phyloP scores from a whole-genome alignment of 2,797 vertebrate genomes.

The Enteromius trimaculatus region DNA sequence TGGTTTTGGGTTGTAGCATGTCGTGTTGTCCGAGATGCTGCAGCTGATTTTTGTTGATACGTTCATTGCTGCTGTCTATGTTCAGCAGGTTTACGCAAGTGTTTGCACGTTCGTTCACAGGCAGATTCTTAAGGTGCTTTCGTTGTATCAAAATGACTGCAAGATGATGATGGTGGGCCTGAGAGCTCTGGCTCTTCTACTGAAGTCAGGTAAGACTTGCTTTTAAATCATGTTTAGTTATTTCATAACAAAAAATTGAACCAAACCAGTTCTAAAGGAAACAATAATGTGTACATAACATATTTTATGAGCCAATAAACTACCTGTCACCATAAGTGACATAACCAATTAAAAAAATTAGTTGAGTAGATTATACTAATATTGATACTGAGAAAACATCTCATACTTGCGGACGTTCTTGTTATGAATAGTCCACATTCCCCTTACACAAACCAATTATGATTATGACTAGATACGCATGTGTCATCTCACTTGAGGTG shows the following conservation, averaged over 20 bases:
- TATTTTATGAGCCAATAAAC: not conserved
- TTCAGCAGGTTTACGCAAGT: not conserved
- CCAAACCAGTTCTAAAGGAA: not conserved
- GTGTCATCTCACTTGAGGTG: not conserved
- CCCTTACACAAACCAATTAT: not conserved
- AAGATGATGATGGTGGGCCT: slow-evolving; percentile 81
- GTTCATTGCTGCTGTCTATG: not conserved
- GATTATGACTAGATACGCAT: not conserved
- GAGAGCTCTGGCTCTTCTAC: slow-evolving; percentile 86
- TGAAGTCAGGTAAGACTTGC: slow-evolving; percentile 83
- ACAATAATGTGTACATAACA: not conserved
- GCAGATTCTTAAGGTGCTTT: slow-evolving; percentile 87
- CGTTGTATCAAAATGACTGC: slow-evolving; percentile 76
- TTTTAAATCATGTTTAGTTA: not conserved
- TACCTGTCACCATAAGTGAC: no score
- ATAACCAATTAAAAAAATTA: no score
- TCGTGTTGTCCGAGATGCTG: not conserved
- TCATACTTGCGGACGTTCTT: not conserved
- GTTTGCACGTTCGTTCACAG: slow-evolving; percentile 67
- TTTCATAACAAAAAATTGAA: no score
- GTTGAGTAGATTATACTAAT: no score
- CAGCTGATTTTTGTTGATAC: not conserved
- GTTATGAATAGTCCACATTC: not conserved
- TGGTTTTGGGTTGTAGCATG: not conserved
- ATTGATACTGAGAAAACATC: not conserved